Percentiles rank a stretch among this genome's conserved stretches.
Conservation (phyloP, 1,140 invertebrate genomes). For the Saxidomus purpurata region DNA sequence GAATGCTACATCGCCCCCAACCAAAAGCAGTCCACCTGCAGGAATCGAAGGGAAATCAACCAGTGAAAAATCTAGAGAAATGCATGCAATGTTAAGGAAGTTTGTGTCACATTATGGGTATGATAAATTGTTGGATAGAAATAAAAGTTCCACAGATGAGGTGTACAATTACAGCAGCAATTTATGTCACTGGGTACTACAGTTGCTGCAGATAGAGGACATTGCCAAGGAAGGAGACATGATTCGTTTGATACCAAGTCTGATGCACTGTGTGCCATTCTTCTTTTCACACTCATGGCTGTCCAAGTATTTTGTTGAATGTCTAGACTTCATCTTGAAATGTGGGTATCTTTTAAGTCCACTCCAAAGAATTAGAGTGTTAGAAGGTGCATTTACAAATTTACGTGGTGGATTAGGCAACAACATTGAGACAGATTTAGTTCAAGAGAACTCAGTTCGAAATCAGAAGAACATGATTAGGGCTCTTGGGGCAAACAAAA, state of each 20-base stretch:
- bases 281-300: constrained; percentile 3
- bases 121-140: too few relatives aligned
- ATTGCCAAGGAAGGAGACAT: too few relatives aligned
- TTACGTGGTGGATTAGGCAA: neutral
- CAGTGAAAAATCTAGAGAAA: too few relatives aligned
- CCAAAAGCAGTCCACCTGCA: too few relatives aligned
- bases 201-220: too few relatives aligned
- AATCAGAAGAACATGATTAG: constrained; percentile 9
- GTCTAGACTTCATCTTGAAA: neutral
- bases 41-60: too few relatives aligned
- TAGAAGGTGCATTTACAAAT: neutral
- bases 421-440: neutral
- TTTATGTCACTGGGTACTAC: constrained; percentile 18
- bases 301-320: constrained; percentile 2
- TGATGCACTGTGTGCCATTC: constrained; percentile 2
- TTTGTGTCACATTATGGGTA: too few relatives aligned
- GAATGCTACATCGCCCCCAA: too few relatives aligned
- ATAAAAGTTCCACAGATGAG: too few relatives aligned
- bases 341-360: constrained; percentile 3
- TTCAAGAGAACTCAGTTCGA: constrained; percentile 22
- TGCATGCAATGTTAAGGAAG: too few relatives aligned
- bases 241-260: neutral
- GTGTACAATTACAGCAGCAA: too few relatives aligned
- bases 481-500: neutral
- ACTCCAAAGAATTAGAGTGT: neutral